Conservation (phyloP, 2,888 invertebrate genomes). For the Mythimna vitellina region DNA sequence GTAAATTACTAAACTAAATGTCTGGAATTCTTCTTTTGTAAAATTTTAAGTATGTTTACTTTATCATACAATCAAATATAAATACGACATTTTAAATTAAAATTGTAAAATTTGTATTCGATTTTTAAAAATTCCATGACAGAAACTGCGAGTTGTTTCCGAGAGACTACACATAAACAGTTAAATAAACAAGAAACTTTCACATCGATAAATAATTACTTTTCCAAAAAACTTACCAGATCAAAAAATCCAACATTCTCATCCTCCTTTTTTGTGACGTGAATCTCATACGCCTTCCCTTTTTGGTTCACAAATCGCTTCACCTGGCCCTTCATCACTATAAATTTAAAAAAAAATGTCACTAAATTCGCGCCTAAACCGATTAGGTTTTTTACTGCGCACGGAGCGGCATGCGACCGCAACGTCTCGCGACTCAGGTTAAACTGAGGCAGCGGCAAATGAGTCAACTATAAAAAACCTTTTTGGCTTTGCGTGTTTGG, state of each 20-base stretch:
- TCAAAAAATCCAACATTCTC: conserved; percentile 68
- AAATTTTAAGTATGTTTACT: neutral
- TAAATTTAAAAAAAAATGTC: conserved; percentile 40
- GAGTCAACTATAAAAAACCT: conserved; percentile 36
- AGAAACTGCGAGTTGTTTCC: neutral
- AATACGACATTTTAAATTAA: neutral
- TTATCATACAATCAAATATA: neutral
- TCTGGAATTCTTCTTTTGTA: no score
- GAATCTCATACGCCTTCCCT: conserved; percentile 68
- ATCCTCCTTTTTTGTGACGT: conserved; percentile 50
- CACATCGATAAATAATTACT: neutral
- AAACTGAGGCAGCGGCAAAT: conserved; percentile 21
- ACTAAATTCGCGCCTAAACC: conserved; percentile 57
- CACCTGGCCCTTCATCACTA: conserved; percentile 70
- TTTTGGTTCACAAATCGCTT: conserved; percentile 72
- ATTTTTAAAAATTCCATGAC: neutral
- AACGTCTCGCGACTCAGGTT: conserved; percentile 31
- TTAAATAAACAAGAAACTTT: conserved; percentile 8
- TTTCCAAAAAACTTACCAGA: conserved; percentile 63
- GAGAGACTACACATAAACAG: neutral
- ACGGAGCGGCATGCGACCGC: conserved; percentile 33
- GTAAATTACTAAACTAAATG: no score
- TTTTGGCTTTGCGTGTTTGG: conserved; percentile 31
- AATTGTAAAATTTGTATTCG: neutral
- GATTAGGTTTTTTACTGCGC: conserved; percentile 31